Evolutionary conservation across 2,113 vertebrate genomes (phyloP).

Genomic region (Perca fluviatilis): DNA sequence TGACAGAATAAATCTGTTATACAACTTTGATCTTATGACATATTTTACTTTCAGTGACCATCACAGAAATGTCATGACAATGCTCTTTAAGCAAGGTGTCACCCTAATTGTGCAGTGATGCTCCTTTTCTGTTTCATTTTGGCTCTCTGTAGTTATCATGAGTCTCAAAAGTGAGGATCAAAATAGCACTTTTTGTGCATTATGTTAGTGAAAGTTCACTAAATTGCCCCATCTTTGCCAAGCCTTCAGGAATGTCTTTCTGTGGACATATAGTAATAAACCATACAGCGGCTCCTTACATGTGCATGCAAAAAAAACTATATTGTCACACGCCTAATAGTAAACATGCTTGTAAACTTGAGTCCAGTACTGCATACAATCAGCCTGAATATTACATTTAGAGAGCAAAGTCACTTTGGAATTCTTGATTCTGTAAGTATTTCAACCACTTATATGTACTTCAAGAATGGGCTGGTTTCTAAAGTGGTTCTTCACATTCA

Average conservation of each 20-base stretch:
- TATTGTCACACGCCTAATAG: slow-evolving; percentile 8
- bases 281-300: slow-evolving; percentile 3
- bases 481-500: slow-evolving; percentile 24
- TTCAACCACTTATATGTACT: slow-evolving; percentile 44
- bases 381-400: slow-evolving; percentile 30
- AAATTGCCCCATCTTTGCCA: slow-evolving; percentile 6
- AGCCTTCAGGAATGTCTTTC: neutral
- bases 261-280: slow-evolving; percentile 8
- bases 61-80: slow-evolving; percentile 14
- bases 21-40: slow-evolving; percentile 4
- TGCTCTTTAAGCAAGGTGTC: neutral
- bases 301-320: slow-evolving; percentile 10
- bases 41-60: slow-evolving; percentile 31
- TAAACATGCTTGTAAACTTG: slow-evolving; percentile 32
- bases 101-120: neutral
- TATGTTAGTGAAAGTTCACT: slow-evolving; percentile 4
- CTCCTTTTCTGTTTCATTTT: neutral
- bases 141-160: neutral
- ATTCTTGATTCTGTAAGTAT: slow-evolving; percentile 35
- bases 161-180: neutral
- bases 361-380: slow-evolving; percentile 26
- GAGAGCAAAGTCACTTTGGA: slow-evolving; percentile 39
- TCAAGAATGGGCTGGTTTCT: slow-evolving; percentile 19
- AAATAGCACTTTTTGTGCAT: neutral
- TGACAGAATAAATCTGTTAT: slow-evolving; percentile 14